Conservation (phyloP, 1,140 invertebrate genomes). For the Dolichoris vasculosae region DNA sequence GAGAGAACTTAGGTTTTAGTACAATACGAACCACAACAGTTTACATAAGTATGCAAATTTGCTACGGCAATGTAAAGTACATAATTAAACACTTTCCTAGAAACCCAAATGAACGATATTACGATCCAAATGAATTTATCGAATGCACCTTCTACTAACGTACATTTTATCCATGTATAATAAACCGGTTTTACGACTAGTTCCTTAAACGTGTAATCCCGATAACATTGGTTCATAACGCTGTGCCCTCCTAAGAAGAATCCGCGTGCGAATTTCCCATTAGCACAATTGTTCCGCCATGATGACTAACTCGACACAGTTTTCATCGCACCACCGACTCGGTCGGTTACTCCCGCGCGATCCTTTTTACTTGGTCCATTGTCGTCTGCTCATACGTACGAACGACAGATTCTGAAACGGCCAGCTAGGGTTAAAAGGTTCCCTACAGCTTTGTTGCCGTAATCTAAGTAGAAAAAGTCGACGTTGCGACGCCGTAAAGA, state of each 20-base stretch:
- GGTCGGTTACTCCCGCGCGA: neutral
- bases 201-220: conserved; percentile 28
- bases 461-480: neutral
- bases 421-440: conserved; percentile 1
- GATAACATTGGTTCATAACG: neutral
- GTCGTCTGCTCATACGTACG: neutral
- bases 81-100: neutral
- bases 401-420: neutral
- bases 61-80: neutral
- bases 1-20: neutral
- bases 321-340: conserved; percentile 54
- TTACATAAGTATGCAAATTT: neutral
- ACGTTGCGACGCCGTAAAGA: neutral
- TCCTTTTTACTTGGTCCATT: neutral
- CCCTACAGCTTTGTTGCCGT: neutral
- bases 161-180: neutral
- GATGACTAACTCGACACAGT: conserved; percentile 55
- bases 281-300: conserved; percentile 66
- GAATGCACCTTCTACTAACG: neutral
- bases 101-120: neutral
- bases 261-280: conserved; percentile 68
- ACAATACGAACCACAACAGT: neutral
- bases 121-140: neutral
- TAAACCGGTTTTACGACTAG: neutral
- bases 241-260: neutral